These are phyloP conservation scores for Oppia nitens DNA, from an alignment of 1,140 invertebrate species.

Conservation along the genomic window DNA sequence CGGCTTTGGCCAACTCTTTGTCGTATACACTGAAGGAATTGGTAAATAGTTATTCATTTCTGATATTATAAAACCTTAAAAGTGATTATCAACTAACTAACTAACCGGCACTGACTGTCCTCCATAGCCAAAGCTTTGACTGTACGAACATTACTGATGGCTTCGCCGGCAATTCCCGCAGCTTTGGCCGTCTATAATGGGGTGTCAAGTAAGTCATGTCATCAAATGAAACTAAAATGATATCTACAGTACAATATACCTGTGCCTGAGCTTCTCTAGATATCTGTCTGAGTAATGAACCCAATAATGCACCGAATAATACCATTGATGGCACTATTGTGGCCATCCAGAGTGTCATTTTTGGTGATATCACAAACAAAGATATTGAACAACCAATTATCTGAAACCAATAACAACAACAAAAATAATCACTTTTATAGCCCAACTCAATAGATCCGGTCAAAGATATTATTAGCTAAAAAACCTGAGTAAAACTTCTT, in stretches of 20 bases:
- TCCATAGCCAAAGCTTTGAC: constrained; percentile 83
- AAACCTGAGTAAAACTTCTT: constrained; percentile 58
- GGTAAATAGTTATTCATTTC: constrained; percentile 20
- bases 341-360: constrained; percentile 62
- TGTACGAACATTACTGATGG: constrained; percentile 74
- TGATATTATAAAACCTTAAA: background rate
- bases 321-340: constrained; percentile 66
- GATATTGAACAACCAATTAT: constrained; percentile 58
- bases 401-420: constrained; percentile 28
- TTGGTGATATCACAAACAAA: constrained; percentile 63
- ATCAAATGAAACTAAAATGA: too few relatives aligned
- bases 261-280: constrained; percentile 59
- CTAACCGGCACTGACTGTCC: constrained; percentile 27
- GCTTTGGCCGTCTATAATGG: constrained; percentile 51
- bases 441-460: background rate
- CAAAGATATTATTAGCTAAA: background rate
- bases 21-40: constrained; percentile 48
- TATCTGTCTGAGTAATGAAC: constrained; percentile 47
- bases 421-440: background rate
- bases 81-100: background rate
- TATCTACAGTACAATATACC: constrained; percentile 29
- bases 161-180: constrained; percentile 76
- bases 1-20: constrained; percentile 50
- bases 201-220: background rate
- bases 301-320: constrained; percentile 52